Evolutionary conservation across 2,797 vertebrate genomes (phyloP).

Genomic region (Odontamblyopus rebecca): DNA sequence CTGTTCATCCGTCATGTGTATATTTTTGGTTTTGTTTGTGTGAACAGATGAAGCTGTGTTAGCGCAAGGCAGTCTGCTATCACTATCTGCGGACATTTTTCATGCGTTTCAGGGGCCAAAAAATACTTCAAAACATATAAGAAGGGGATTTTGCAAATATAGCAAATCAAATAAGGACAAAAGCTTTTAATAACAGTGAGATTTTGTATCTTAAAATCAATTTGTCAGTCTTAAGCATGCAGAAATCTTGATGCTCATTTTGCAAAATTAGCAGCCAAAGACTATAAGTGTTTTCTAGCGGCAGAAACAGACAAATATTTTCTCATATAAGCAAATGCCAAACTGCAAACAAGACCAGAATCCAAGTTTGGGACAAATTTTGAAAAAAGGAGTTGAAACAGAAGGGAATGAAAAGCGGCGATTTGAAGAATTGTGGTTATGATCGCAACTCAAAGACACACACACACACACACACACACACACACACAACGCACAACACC

Average conservation of each 20-base stretch:
- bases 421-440: conserved; percentile 67
- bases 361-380: conserved; percentile 24
- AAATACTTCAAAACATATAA: conserved; percentile 24
- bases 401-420: conserved; percentile 44
- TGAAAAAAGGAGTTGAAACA: conserved; percentile 20
- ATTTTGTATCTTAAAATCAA: conserved; percentile 9
- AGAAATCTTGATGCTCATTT: neutral
- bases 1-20: conserved; percentile 33
- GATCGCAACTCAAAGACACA: conserved; percentile 55
- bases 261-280: conserved; percentile 6
- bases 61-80: conserved; percentile 46
- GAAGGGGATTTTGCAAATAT: conserved; percentile 12
- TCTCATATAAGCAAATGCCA: conserved; percentile 16
- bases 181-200: conserved; percentile 4
- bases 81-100: conserved; percentile 43
- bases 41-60: conserved; percentile 46
- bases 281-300: conserved; percentile 7
- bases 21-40: conserved; percentile 48
- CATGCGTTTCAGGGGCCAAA: conserved; percentile 14
- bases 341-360: conserved; percentile 33
- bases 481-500: conserved; percentile 25
- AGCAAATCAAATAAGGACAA: conserved; percentile 7
- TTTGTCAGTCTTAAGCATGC: neutral
- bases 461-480: conserved; percentile 26
- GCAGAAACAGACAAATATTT: conserved; percentile 14